Base-by-base conservation (phyloP, 2,888 invertebrate species). In the Mimas tiliae region DNA sequence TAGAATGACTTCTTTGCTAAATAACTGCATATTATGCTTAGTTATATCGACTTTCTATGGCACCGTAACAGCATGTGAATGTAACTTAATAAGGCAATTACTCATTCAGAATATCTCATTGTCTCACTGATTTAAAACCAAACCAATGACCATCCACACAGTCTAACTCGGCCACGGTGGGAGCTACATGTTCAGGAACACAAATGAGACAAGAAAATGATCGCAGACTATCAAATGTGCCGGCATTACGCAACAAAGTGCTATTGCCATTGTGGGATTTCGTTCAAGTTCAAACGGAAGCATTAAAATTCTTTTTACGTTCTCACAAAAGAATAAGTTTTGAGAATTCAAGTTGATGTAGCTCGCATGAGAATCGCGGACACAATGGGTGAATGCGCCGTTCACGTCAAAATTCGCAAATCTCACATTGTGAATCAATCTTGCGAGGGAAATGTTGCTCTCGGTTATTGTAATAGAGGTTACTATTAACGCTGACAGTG, bases 251-350 rank as follows among this genome's bases (percentile, higher is more conserved):
- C 83, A 89, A 89, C 80, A 80, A 73, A 75, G 70, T 70, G 74
- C 77, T 74, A 79, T 81, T 81, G 53, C 84, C 79, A 88, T 89
- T 90, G 87, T 89, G 82, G 83, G 85, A 86, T 86, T 86, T 83
- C 82, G 83, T 81, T 78, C 80, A 88, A 82, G 89, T 88, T 91
- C 87, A 90, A 84, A 79, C 91, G 92, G 91, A 92, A 89, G 85
- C 91, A 91, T 93, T 91, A 91, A 91, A 86, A 92, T 92, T 93
- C 92, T 87, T 90, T 85, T 82, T 83, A 78, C 88, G 87, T 89
- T 84, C 87, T 83, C 84, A 91, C 90, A 91, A 92, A 93, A 91
- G 90, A 90, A 90, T 88, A 91, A 88, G 87, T 91, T 92, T 92
- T 89, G 84, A 90, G 92, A 91, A 92, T 80, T 79, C 85, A 79